Base-by-base conservation (phyloP, 2,888 invertebrate genomes). In the Lasiommata megera region DNA sequence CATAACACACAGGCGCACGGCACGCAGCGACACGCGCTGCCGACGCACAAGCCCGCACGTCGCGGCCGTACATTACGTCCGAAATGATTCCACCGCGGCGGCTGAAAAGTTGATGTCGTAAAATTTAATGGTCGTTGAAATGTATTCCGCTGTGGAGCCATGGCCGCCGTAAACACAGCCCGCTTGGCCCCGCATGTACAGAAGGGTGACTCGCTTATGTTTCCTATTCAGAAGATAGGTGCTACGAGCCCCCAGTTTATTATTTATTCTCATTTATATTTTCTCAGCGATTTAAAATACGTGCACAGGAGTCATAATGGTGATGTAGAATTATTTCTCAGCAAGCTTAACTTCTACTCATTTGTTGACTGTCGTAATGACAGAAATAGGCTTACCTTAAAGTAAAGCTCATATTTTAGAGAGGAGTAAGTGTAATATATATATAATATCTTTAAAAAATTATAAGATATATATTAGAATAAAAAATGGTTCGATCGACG, bases 51-150 rank as follows among this genome's bases (percentile, higher is more conserved):
- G n/a, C 31, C 16, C 48, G 12, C 18, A 28, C 46, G 53, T 50
- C 56, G 53, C 58, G 51, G 54, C 28, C 47, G 61, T 60, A 47
- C 56, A 59, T 56, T 59, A 52, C 56, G 60, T 56, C 56, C 58
- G 59, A 68, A 77, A 79, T 79, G 70, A 79, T 76, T 79, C 75
- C 73, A 81, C 71, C 72, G 74, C 69, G 68, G 65, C 71, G 72
- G 69, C 77, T 79, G 77, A 77, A 80, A 80, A 81, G 80, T 82
- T 75, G 74, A 75, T 65, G 76, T 70, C 77, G 68, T 82, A 78
- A 81, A 80, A 73, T 80, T 78, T 77, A 77, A 80, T 76, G 75
- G 73, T 61, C 70, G 72, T 69, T 71, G 74, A 74, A 78, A 78
- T 77, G 74, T 74, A 77, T 76, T 74, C 71, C 64, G 65, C 62